Evolutionary conservation across 1,140 invertebrate species (phyloP), one percentile per base, ranked within the genome.

Genomic region (Caenorhabditis latens): DNA sequence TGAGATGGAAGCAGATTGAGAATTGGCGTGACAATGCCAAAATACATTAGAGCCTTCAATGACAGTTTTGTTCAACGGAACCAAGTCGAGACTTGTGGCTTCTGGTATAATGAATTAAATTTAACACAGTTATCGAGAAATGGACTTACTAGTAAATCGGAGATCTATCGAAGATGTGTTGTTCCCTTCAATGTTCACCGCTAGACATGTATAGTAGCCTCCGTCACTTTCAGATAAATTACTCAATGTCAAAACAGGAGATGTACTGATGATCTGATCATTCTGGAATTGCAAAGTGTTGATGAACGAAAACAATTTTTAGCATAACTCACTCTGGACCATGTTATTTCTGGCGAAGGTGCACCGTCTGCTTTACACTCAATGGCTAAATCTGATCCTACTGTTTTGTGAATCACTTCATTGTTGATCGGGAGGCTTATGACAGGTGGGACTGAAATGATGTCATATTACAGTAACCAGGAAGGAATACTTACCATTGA

Each of bases 21-120:
- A 85, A 48, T 75, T 65, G 16, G 90, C 91, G 40, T 89, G 82
- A 58, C 91, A 91, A 16, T 89, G 87, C 90, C 91, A 91, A 53
- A 91, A 91, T 42, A 92, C 86, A 63, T 83, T 86, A 4, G 87
- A 83, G 9, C 91, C 91, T 84, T 91, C 91, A 32, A 90, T 84
- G 21, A 90, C 90, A 11, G 91, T 91, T 65, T 91, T 91, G 84
- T 92, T 91, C 19, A 57, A 53, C 0, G 88, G 85, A 43, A 84
- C 40, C 19, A 84, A 75, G 46, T 90, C 87, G 42, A 90, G 79
- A 16, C 53, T 63, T 8, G 85, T 83, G 14, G 63, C 32, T 57
- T 87, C 89, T 90, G 71, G 71, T 82, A 85, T 46, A 61, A 32
- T 13, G 3, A 1, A 53, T 7, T 40, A 65, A 53, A 24, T 14